These are phyloP conservation scores for Rambutsinella grinnellia DNA, from an alignment of 2,888 invertebrate genomes.

Conservation along the genomic window DNA sequence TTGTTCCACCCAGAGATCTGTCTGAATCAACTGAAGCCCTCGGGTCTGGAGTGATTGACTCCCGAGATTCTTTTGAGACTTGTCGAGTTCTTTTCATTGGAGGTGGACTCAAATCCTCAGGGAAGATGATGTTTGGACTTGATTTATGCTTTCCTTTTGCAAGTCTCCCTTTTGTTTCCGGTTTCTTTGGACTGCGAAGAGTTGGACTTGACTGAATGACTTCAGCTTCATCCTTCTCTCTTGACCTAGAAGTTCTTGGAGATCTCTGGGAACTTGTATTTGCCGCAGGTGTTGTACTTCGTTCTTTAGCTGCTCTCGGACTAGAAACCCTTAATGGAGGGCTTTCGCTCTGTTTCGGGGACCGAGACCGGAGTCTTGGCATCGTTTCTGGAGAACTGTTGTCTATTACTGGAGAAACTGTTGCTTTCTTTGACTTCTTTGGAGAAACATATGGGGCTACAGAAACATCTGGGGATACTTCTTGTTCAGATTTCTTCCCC, in stretches of 20 bases:
- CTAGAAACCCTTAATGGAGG: slow-evolving; percentile 46
- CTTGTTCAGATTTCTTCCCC: background rate
- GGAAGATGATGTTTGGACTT: background rate
- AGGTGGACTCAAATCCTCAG: slow-evolving; percentile 29
- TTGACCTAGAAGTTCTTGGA: slow-evolving; percentile 7
- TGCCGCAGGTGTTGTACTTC: slow-evolving; percentile 20
- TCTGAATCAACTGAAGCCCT: slow-evolving; percentile 22
- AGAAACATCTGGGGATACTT: background rate
- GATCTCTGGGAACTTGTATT: background rate
- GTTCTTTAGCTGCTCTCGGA: slow-evolving; percentile 51
- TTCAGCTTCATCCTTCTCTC: slow-evolving; percentile 18
- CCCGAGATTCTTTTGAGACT: slow-evolving; percentile 27
- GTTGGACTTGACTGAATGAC: background rate
- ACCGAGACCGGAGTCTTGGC: slow-evolving; percentile 33
- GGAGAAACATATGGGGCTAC: background rate
- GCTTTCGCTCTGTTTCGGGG: slow-evolving; percentile 36
- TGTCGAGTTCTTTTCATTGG: slow-evolving; percentile 15
- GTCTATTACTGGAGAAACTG: background rate
- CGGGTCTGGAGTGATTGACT: background rate
- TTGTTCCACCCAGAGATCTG: slow-evolving; percentile 5
- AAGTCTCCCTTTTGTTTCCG: background rate
- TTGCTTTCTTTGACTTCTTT: background rate
- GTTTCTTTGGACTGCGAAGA: slow-evolving; percentile 13
- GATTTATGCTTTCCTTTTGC: slow-evolving; percentile 12
- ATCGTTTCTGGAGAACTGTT: slow-evolving; percentile 24